Base-by-base conservation (phyloP, 2,113 vertebrate species). In the Hyaena hyaena region DNA sequence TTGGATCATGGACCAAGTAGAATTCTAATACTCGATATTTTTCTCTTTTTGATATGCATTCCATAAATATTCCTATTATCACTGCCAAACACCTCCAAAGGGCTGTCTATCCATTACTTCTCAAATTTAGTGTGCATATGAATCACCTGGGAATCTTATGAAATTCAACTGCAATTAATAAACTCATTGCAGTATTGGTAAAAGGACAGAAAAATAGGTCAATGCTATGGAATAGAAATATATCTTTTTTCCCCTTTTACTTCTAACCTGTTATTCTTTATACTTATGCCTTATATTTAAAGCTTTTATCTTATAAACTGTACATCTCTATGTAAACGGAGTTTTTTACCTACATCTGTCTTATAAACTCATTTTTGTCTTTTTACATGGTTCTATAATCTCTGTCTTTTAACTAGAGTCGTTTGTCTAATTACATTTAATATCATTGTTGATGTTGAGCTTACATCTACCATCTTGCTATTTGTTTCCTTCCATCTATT, bases 341-440 rank as follows among this genome's bases (percentile, higher is more conserved):
- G 63, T 14, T 65, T 26, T 65, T 61, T 65, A 65, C 14, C 14
- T 31, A 31, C 74, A 48, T 65, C 1, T 90, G 39, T 93, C 33
- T 90, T 69, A 65, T 45, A 66, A 95, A 66, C 23, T 84, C 16
- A 9, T 81, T 91, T 55, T 76, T 95, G 1, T 69, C 21, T 39
- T 93, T 89, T 66, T 35, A 86, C 43, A 50, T 11, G 66, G 26
- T 73, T 93, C 93, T 11, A 88, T 73, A 84, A 96, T 88, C 39
- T 96, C 50, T 96, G 71, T 10, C 23, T 97, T 65, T 80, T 48
- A 93, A 83, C 45, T 92, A 17, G 86, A 91, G 3, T 88, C 4
- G 74, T 92, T 88, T 82, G 55, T 50, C 28, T 19, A 90, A 43
- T 86, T 82, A 90, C 5, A 86, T 71, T 84, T 95, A 73, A 35